Evolutionary conservation across 2,888 invertebrate species (phyloP), one percentile per base, ranked within the genome.

Genomic region (Penaeus monodon): DNA sequence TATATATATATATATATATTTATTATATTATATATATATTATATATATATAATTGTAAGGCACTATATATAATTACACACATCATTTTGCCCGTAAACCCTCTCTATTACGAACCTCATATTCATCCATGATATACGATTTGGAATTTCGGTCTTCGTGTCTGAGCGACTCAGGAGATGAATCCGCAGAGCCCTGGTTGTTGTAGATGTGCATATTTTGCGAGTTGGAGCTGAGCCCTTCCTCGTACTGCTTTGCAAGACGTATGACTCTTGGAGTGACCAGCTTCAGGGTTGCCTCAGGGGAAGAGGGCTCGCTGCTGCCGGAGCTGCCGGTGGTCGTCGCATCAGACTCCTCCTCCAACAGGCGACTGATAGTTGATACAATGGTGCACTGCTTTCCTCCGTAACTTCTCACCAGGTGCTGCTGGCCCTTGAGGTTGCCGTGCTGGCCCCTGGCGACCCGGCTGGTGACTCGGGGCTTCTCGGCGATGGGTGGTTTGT

Each of bases 401-500:
- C 74, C 78, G 27, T 78, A 76, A 38, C 85, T 85, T 33, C 81
- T 73, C 22, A 83, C 66, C 33, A 79, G 70, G 33, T 73, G 80
- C 29, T 12, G 44, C 20, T 78, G 84, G 80, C 44, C 49, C 27
- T 68, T 73, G 33, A 68, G 85, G 38, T 73, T 76, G 24, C 38
- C 74, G 49, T 38, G 81, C 17, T 83, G 81, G 10, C 83, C 82
- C 44, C 79, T 65, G 22, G 22, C 29, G 64, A 79, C 33, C 29
- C 83, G 78, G 73, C 49, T 77, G 38, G 80, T 70, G 49, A 82
- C 64, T 29, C 85, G 74, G 14, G 89, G 88, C 78, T 89, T 89
- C 86, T 89, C 89, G 29, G 89, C 89, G 33, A 89, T 88, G n/a
- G 89, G 89, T 17, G 89, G 89, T 73, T 89, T 89, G 81, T 89